Conservation (phyloP, 2,888 invertebrate genomes). For the Ceriagrion tenellum region DNA sequence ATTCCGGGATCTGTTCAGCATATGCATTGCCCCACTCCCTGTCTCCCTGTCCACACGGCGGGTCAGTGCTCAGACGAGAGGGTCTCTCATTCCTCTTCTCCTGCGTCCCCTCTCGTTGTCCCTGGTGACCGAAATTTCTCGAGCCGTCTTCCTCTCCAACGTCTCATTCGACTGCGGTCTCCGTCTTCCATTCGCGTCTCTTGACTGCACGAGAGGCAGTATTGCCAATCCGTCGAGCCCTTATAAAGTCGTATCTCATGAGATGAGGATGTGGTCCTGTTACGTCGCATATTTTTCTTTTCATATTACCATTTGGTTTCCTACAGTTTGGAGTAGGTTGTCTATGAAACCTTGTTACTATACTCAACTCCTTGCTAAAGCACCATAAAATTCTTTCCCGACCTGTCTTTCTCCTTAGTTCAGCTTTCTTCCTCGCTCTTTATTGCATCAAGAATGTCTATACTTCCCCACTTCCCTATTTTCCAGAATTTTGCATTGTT, state of each 20-base stretch:
- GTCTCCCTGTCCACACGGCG: not conserved
- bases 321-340: too few relatives aligned
- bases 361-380: too few relatives aligned
- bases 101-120: not conserved
- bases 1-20: conserved; percentile 21
- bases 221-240: not conserved
- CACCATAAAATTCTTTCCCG: too few relatives aligned
- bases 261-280: not conserved
- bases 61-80: not conserved
- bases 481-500: too few relatives aligned
- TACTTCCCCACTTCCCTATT: too few relatives aligned
- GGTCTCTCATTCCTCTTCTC: not conserved
- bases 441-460: too few relatives aligned
- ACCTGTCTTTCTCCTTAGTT: too few relatives aligned
- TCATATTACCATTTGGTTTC: too few relatives aligned
- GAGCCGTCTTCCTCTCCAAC: not conserved
- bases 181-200: not conserved
- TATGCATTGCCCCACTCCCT: not conserved
- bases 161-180: not conserved
- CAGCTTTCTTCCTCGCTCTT: too few relatives aligned
- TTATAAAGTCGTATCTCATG: not conserved
- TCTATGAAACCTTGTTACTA: too few relatives aligned
- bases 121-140: not conserved
- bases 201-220: not conserved
- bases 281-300: not conserved